phyloP scores from a whole-genome alignment of 2,888 invertebrate species.

The Callinectes sapidus region DNA sequence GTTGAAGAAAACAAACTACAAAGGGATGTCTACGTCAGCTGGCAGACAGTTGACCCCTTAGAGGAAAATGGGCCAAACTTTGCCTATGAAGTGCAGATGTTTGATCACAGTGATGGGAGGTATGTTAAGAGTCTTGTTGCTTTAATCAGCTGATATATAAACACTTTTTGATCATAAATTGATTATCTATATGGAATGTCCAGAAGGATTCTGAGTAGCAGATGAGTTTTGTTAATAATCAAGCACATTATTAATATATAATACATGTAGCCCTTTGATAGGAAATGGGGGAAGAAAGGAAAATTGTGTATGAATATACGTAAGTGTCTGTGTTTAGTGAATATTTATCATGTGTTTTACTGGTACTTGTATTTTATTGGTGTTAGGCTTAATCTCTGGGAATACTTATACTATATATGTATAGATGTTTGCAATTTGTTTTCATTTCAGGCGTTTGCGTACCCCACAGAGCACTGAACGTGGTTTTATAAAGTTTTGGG shows the following conservation, averaged over 20 bases:
- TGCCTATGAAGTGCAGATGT: conserved; percentile 42
- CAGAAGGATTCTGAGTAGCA: neutral
- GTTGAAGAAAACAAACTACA: conserved; percentile 41
- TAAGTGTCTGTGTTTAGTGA: neutral
- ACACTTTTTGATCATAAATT: neutral
- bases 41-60: conserved; percentile 50
- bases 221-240: too few relatives aligned
- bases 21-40: conserved; percentile 51
- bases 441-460: neutral
- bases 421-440: conserved; percentile 5
- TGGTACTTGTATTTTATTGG: neutral
- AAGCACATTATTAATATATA: too few relatives aligned
- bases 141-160: neutral
- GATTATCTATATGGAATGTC: neutral
- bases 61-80: conserved; percentile 54
- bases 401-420: conserved; percentile 31
- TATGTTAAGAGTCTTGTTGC: neutral
- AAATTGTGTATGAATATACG: too few relatives aligned
- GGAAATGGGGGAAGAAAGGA: too few relatives aligned
- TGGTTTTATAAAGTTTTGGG: neutral
- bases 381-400: neutral
- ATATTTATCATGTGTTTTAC: neutral
- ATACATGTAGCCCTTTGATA: too few relatives aligned
- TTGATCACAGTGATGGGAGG: conserved; percentile 10
- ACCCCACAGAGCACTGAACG: neutral